These are phyloP conservation scores for Galaxias olidus DNA, from an alignment of 2,797 vertebrate species.

Conservation along the genomic window DNA sequence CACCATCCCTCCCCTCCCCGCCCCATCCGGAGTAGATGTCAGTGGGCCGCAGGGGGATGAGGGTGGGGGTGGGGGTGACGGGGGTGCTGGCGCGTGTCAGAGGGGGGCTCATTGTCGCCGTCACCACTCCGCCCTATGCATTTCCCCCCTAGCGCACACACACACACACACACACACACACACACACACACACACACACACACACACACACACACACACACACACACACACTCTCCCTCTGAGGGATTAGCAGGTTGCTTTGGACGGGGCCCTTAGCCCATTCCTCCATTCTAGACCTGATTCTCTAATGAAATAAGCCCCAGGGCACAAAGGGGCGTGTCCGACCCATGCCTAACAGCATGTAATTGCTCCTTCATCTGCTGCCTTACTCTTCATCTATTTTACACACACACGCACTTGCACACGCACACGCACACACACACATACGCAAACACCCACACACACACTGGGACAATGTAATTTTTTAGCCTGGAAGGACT, in stretches of 20 bases:
- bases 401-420: slow-evolving; percentile 10
- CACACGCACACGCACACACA: slow-evolving; percentile 5
- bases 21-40: slow-evolving; percentile 42
- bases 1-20: no score
- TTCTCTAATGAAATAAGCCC: slow-evolving; percentile 63
- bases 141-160: slow-evolving; percentile 47
- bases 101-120: slow-evolving; percentile 56
- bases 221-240: slow-evolving; percentile 30
- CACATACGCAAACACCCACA: not conserved
- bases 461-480: not conserved
- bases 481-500: slow-evolving; percentile 30
- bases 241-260: slow-evolving; percentile 81
- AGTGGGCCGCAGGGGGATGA: slow-evolving; percentile 33
- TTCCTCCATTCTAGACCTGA: slow-evolving; percentile 74
- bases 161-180: slow-evolving; percentile 14
- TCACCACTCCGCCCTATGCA: slow-evolving; percentile 33
- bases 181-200: slow-evolving; percentile 24
- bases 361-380: slow-evolving; percentile 69
- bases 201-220: slow-evolving; percentile 3
- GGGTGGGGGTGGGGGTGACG: slow-evolving; percentile 30
- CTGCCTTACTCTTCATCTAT: slow-evolving; percentile 52
- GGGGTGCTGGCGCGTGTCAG: slow-evolving; percentile 65
- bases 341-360: slow-evolving; percentile 58
- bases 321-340: slow-evolving; percentile 40
- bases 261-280: slow-evolving; percentile 53